These are phyloP conservation scores for Calvadosia cruxmelitensis DNA, from an alignment of 30 jellyfish, hydroid and myxozoan species.

Conservation along the genomic window DNA sequence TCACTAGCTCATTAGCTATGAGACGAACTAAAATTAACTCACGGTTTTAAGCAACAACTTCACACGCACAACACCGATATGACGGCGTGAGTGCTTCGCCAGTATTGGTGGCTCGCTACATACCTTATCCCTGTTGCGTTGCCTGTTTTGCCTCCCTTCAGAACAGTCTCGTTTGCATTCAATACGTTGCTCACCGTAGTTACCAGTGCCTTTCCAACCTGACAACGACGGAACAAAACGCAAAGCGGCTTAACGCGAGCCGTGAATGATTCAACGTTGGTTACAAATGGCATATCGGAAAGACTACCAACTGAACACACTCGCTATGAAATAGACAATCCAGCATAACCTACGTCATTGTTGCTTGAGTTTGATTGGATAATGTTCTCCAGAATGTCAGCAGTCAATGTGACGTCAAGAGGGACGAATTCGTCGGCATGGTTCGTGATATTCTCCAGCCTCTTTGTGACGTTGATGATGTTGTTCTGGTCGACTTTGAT, in stretches of 20 bases:
- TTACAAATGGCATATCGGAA: neutral
- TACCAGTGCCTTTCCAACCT: conserved; percentile 89
- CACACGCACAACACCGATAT: no score
- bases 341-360: conserved; percentile 25
- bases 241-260: neutral
- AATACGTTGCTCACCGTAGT: conserved; percentile 77
- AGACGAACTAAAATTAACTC: no score
- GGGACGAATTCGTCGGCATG: conserved; percentile 36
- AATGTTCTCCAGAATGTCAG: conserved; percentile 79
- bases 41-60: no score
- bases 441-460: conserved; percentile 57
- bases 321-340: neutral
- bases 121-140: conserved; percentile 89
- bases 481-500: conserved; percentile 40
- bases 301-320: neutral
- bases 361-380: conserved; percentile 48
- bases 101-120: no score
- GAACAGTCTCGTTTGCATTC: conserved; percentile 68
- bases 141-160: conserved; percentile 44
- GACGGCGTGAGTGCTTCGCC: no score
- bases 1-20: no score
- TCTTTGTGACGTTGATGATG: conserved; percentile 59
- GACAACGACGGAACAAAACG: conserved; percentile 3
- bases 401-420: conserved; percentile 55
- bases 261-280: no score